These are phyloP conservation scores for Oreortyx pictus DNA, from an alignment of 2,797 vertebrate genomes.

Conservation along the genomic window DNA sequence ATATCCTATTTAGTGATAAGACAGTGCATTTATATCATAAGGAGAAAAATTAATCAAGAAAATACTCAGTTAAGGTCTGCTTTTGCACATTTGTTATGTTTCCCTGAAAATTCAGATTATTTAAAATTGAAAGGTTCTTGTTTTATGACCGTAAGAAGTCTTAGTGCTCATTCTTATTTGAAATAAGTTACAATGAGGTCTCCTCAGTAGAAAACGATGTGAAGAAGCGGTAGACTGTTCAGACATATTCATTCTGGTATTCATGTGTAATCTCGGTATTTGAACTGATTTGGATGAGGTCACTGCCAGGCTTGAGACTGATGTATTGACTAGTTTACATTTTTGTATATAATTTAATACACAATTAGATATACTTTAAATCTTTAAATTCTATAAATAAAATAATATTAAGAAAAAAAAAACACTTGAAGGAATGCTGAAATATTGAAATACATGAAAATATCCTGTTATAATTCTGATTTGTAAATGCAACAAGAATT, in stretches of 20 bases:
- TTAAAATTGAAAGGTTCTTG: neutral
- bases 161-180: neutral
- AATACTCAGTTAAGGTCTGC: neutral
- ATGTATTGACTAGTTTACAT: neutral
- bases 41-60: neutral
- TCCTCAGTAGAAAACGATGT: neutral
- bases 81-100: neutral
- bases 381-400: neutral
- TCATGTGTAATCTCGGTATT: neutral
- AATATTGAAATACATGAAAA: neutral
- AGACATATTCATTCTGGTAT: neutral
- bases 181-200: neutral
- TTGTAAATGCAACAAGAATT: neutral
- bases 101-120: neutral
- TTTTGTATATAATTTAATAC: neutral
- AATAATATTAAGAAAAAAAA: neutral
- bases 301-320: neutral
- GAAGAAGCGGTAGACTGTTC: neutral
- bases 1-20: neutral
- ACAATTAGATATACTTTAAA: neutral
- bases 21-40: neutral
- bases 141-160: neutral
- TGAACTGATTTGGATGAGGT: neutral
- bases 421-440: neutral
- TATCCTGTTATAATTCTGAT: neutral